phyloP scores from a whole-genome alignment of 2,113 vertebrate species.

The Ptychochromis oligacanthus region DNA sequence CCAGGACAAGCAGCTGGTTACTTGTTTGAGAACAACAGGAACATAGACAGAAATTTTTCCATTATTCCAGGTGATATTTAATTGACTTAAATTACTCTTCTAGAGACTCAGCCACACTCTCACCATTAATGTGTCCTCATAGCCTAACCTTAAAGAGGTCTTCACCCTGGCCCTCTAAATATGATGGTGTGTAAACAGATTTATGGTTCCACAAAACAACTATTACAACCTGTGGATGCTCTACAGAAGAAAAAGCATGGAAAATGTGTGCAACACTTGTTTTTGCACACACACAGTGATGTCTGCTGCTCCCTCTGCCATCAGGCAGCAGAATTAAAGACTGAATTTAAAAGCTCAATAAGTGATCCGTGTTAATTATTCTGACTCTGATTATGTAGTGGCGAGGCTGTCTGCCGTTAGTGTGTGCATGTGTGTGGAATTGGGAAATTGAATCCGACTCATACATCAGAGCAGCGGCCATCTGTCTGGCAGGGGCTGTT shows the following conservation, averaged over 20 bases:
- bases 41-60: background rate
- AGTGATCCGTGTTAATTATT: slow-evolving; percentile 9
- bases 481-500: slow-evolving; percentile 5
- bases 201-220: rapidly evolving
- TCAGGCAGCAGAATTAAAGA: slow-evolving; percentile 5
- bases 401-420: background rate
- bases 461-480: background rate
- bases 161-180: too few relatives aligned
- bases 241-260: too few relatives aligned
- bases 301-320: background rate
- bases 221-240: background rate
- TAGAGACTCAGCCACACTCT: background rate
- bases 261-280: background rate
- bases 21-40: background rate
- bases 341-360: slow-evolving; percentile 1
- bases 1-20: slow-evolving; percentile 4
- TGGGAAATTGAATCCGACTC: background rate
- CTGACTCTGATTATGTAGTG: background rate
- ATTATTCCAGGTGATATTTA: background rate
- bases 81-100: background rate
- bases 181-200: background rate
- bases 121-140: background rate
- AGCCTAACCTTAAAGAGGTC: background rate
- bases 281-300: background rate
- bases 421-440: background rate